These are phyloP conservation scores for Poecilia wingei DNA, from an alignment of 2,797 vertebrate genomes.

Conservation along the genomic window DNA sequence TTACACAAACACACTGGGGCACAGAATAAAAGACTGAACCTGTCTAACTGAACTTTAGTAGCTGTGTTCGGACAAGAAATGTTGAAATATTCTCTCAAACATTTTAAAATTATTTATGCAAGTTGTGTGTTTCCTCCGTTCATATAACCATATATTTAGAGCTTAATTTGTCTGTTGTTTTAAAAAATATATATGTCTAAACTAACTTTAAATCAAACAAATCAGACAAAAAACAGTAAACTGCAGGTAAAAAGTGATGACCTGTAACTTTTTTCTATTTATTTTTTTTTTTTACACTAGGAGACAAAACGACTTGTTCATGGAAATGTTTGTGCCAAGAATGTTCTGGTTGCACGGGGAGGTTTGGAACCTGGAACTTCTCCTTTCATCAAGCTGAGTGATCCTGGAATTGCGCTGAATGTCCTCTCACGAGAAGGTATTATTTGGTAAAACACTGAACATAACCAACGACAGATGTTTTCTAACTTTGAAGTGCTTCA, in stretches of 20 bases:
- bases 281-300: slow-evolving; percentile 64
- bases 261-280: neutral
- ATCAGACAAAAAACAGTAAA: neutral
- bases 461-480: neutral
- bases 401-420: slow-evolving; percentile 86
- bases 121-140: neutral
- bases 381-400: slow-evolving; percentile 94
- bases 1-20: neutral
- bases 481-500: slow-evolving; percentile 5
- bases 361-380: slow-evolving; percentile 83
- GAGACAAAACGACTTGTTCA: slow-evolving; percentile 90
- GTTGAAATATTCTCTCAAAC: slow-evolving; percentile 15
- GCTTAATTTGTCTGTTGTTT: neutral
- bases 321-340: slow-evolving; percentile 93
- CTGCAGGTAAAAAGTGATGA: neutral
- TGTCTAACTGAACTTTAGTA: slow-evolving; percentile 14
- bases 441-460: neutral
- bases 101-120: slow-evolving; percentile 22
- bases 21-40: neutral
- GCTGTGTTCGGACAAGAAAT: slow-evolving; percentile 26
- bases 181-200: neutral
- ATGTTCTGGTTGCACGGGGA: slow-evolving; percentile 87
- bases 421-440: slow-evolving; percentile 90
- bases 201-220: neutral
- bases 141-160: neutral